Evolutionary conservation across 2,888 invertebrate genomes (phyloP).

Genomic region (Torymus auratus): DNA sequence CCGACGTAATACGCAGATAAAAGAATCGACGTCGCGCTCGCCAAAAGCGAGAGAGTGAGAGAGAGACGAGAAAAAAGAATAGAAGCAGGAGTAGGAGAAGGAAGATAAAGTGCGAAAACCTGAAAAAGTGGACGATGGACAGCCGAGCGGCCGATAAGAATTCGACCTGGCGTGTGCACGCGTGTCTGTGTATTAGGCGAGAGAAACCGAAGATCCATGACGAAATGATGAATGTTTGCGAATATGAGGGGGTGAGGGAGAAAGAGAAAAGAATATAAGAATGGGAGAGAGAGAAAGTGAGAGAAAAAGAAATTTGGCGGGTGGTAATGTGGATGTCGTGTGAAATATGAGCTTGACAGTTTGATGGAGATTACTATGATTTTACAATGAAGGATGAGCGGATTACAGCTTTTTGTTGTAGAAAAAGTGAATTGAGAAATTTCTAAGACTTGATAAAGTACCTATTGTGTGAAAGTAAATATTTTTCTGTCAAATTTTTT

Average conservation of each 20-base stretch:
- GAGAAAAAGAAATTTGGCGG: conserved; percentile 19
- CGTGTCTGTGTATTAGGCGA: conserved; percentile 24
- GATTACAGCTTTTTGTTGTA: no score
- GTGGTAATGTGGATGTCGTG: background rate
- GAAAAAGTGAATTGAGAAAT: no score
- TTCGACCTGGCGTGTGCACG: background rate
- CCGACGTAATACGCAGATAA: conserved; percentile 37
- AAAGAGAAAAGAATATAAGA: background rate
- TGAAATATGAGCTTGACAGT: conserved; percentile 22
- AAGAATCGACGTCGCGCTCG: conserved; percentile 42
- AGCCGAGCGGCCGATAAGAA: conserved; percentile 40
- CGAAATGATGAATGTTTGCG: conserved; percentile 50
- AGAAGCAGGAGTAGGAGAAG: background rate
- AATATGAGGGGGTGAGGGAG: background rate
- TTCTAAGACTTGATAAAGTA: no score
- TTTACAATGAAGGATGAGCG: no score
- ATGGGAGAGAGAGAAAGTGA: background rate
- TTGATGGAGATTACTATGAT: background rate
- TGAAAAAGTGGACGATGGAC: conserved; percentile 47
- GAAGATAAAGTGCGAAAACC: conserved; percentile 47
- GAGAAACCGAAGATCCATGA: background rate
- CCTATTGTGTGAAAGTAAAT: no score
- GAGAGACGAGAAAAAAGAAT: background rate
- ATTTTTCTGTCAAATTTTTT: no score
- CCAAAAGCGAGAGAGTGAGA: conserved; percentile 27